phyloP scores from a whole-genome alignment of 2,113 vertebrate species.

The Pachypanchax playfairii region DNA sequence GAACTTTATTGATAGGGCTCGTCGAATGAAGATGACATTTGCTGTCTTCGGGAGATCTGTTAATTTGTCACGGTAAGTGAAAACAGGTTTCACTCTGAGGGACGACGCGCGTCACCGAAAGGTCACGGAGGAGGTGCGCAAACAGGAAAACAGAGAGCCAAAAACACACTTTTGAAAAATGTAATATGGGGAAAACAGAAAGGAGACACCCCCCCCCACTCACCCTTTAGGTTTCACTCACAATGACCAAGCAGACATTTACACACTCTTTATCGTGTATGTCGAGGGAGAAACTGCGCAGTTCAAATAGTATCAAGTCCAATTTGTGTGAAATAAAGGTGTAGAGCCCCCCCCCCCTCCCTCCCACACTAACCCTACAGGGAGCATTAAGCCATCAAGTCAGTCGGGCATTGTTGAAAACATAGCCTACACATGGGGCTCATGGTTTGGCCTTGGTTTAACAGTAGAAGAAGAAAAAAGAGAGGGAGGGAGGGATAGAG shows the following conservation, averaged over 20 bases:
- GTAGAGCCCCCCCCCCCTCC: constrained; percentile 70
- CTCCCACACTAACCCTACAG: constrained; percentile 71
- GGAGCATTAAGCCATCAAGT: constrained; percentile 79
- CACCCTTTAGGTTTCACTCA: constrained; percentile 12
- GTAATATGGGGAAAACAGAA: background rate
- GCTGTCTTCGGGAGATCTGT: constrained; percentile 72
- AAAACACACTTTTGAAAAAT: background rate
- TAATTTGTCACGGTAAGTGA: constrained; percentile 70
- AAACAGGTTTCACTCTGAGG: constrained; percentile 52
- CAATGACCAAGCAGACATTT: background rate
- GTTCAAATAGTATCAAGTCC: constrained; percentile 73
- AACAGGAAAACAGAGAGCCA: background rate
- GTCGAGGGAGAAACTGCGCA: constrained; percentile 52
- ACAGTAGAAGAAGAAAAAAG: constrained; percentile 54
- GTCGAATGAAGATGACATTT: constrained; percentile 79
- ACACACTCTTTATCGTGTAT: constrained; percentile 47
- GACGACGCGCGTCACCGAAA: constrained; percentile 37
- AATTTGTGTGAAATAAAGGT: constrained; percentile 72
- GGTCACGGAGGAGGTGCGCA: constrained; percentile 32
- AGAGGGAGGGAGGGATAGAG: constrained; percentile 40
- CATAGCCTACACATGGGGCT: constrained; percentile 67
- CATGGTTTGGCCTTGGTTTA: constrained; percentile 74
- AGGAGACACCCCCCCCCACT: background rate
- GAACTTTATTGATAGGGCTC: constrained; percentile 75
- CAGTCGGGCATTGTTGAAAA: constrained; percentile 72